Evolutionary conservation across 2,888 invertebrate species (phyloP), one percentile per base, ranked within the genome.

Genomic region (Cenopis cana): DNA sequence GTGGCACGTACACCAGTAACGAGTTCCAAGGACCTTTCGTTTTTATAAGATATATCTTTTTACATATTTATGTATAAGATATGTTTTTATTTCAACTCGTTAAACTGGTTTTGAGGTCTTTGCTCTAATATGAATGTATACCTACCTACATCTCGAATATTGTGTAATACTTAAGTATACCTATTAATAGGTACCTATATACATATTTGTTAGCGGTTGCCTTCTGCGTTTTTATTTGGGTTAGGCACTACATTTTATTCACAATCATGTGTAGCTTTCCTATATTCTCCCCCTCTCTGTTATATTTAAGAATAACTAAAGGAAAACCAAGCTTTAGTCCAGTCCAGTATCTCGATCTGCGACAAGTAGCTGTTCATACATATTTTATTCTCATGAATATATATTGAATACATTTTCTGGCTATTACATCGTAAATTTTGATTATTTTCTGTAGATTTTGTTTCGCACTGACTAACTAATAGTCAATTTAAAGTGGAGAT

Each of bases 301-400:
- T 33, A 33, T 33, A 33, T 33, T 46, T 46, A 46, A 9, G 12
- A 24, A 29, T 18, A 65, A 56, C 55, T 56, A 33, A 46, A 66
- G 29, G 66, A 56, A 68, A 67, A 74, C 68, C 68, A 69, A 72
- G 59, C 52, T 69, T 64, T 17, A 68, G 56, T 72, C 67, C 68
- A 65, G 59, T 38, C 46, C n/a, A 46, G 46, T 8, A 75, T 77
- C 74, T 79, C 76, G 76, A 79, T 79, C 73, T 77, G 74, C 78
- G 78, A 79, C 81, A 83, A 81, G 78, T 77, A 83, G 78, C 73
- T 80, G 79, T 84, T 83, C 85, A 85, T 85, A 85, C 81, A 86
- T 85, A 85, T 83, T 87, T 85, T 80, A 81, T 77, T 81, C 77
- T 85, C 84, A 87, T 89, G 87, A 88, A 89, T 88, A 89, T 84